phyloP scores from a whole-genome alignment of 1,140 invertebrate species.

The Dendroctonus valens region DNA sequence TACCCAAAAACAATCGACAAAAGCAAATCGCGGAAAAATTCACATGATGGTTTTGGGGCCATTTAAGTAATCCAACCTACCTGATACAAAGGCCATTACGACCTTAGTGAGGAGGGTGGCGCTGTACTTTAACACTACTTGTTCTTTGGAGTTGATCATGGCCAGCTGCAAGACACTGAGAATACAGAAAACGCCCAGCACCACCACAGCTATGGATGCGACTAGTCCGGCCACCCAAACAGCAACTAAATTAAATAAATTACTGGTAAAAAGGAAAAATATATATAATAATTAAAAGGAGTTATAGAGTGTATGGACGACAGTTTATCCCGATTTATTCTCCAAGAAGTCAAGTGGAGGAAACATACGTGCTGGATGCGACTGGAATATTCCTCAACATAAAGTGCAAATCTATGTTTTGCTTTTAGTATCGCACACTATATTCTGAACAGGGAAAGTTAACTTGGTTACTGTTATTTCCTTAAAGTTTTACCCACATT shows the following conservation, averaged over 20 bases:
- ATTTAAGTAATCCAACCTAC: slow-evolving; percentile 51
- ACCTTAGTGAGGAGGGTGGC: slow-evolving; percentile 73
- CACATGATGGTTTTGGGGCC: too few species aligned
- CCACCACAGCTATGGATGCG: slow-evolving; percentile 65
- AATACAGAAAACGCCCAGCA: slow-evolving; percentile 72
- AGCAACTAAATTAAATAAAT: slow-evolving; percentile 61
- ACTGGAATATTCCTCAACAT: too few species aligned
- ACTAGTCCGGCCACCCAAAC: slow-evolving; percentile 76
- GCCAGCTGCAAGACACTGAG: slow-evolving; percentile 77
- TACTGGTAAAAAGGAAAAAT: neutral
- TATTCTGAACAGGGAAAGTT: too few species aligned
- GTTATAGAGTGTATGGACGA: neutral
- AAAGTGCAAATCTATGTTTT: too few species aligned
- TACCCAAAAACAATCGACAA: too few species aligned
- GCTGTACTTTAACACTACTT: slow-evolving; percentile 72
- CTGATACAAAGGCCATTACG: slow-evolving; percentile 68
- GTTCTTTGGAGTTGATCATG: slow-evolving; percentile 79
- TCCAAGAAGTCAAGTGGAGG: too few species aligned
- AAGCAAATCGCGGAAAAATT: too few species aligned
- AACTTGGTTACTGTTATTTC: too few species aligned
- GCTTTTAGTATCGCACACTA: too few species aligned
- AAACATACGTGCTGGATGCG: too few species aligned
- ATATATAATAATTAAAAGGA: neutral
- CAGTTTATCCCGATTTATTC: neutral
- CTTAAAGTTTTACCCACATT: too few species aligned